Percentiles rank a stretch among this genome's conserved stretches.
phyloP scores from a whole-genome alignment of 2,113 vertebrate species.

The Brienomyrus longianalis region DNA sequence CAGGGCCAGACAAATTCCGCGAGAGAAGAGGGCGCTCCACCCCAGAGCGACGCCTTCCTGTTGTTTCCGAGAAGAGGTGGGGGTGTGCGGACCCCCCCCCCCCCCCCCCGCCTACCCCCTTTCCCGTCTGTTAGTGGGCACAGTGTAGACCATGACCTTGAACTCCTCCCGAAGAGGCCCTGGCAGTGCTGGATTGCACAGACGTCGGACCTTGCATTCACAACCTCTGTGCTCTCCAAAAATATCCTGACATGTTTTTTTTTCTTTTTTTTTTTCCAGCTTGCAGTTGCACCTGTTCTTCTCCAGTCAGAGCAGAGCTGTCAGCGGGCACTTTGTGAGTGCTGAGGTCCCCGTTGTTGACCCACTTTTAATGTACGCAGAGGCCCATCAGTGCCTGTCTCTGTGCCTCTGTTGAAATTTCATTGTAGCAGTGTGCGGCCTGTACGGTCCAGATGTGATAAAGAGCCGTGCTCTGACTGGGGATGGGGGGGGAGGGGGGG shows the following conservation, averaged over 20 bases:
- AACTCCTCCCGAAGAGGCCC: constrained; percentile 19
- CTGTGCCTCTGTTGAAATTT: background rate
- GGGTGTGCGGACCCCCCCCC: no score
- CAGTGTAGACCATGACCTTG: constrained; percentile 31
- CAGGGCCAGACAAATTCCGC: no score
- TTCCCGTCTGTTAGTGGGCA: constrained; percentile 23
- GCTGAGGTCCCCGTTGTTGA: constrained; percentile 15
- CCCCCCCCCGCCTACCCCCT: background rate
- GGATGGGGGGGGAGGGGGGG: background rate
- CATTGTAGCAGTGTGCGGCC: constrained; percentile 12
- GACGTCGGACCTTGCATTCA: constrained; percentile 18
- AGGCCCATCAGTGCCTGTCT: constrained; percentile 12
- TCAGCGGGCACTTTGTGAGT: constrained; percentile 13
- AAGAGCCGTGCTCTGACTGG: background rate
- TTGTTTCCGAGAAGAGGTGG: no score
- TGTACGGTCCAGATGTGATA: constrained; percentile 23
- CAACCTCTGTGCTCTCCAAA: constrained; percentile 26
- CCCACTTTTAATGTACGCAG: constrained; percentile 23
- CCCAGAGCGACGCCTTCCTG: no score
- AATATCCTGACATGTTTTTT: constrained; percentile 20
- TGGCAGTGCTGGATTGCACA: constrained; percentile 1
- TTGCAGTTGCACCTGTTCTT: constrained; percentile 25
- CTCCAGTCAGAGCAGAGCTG: constrained; percentile 17
- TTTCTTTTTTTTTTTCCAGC: background rate
- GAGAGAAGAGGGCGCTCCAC: no score